phyloP scores from a whole-genome alignment of 2,888 invertebrate species.

The Syrista parreyssii region DNA sequence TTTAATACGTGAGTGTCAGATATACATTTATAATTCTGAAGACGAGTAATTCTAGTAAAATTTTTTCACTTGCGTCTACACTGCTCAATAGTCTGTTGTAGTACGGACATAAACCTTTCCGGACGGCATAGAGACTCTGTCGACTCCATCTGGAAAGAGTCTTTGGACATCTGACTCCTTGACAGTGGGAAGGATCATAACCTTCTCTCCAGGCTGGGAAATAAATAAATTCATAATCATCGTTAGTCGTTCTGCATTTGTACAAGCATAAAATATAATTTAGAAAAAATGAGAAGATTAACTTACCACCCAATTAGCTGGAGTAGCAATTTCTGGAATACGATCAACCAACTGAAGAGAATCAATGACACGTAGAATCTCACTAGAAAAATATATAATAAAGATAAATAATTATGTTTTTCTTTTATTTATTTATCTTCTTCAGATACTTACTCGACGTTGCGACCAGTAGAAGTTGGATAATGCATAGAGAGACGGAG shows the following conservation, averaged over 20 bases:
- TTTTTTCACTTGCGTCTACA: no score
- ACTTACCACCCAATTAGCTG: conserved; percentile 86
- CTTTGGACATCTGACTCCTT: conserved; percentile 74
- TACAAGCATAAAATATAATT: background rate
- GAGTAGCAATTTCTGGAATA: conserved; percentile 81
- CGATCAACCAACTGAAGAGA: conserved; percentile 82
- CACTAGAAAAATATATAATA: conserved; percentile 69
- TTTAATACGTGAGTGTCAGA: no score
- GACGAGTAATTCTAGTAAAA: no score
- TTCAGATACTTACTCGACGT: conserved; percentile 78
- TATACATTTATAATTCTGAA: no score
- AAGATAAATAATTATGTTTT: background rate
- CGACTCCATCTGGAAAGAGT: conserved; percentile 78
- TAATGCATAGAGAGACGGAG: conserved; percentile 85
- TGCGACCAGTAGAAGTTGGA: conserved; percentile 87
- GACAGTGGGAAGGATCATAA: conserved; percentile 83
- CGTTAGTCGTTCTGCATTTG: background rate
- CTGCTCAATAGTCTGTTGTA: conserved; percentile 73
- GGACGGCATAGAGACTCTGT: conserved; percentile 79
- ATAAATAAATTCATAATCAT: conserved; percentile 28
- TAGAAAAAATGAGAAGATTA: background rate
- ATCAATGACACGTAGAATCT: conserved; percentile 85
- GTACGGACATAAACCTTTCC: conserved; percentile 81
- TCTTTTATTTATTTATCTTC: background rate
- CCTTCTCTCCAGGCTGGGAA: conserved; percentile 77